phyloP scores from a whole-genome alignment of 1,140 invertebrate species.

The Drosophila eugracilis region DNA sequence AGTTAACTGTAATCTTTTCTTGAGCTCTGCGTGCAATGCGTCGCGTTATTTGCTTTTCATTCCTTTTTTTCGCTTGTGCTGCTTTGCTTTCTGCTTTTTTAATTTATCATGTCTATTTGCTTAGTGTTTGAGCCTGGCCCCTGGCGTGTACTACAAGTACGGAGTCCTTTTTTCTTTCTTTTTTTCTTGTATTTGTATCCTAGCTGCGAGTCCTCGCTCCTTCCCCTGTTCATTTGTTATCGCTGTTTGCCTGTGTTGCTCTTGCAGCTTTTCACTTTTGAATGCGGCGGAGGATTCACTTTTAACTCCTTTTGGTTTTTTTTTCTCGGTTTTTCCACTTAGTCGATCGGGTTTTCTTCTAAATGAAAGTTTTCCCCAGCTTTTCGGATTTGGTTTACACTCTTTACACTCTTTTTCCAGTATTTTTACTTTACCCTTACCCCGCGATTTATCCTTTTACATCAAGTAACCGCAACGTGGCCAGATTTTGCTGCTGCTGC shows the following conservation, averaged over 20 bases:
- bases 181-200: background rate
- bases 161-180: slow-evolving; percentile 15
- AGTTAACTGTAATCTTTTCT: slow-evolving; percentile 61
- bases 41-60: slow-evolving; percentile 55
- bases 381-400: slow-evolving; percentile 49
- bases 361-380: slow-evolving; percentile 43
- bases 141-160: slow-evolving; percentile 54
- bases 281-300: slow-evolving; percentile 25
- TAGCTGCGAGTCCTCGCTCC: background rate
- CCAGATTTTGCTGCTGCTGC: slow-evolving; percentile 36
- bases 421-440: slow-evolving; percentile 13
- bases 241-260: slow-evolving; percentile 66
- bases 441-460: slow-evolving; percentile 27
- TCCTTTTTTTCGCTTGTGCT: slow-evolving; percentile 27
- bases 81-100: slow-evolving; percentile 75
- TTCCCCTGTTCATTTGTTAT: slow-evolving; percentile 69
- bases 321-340: slow-evolving; percentile 31
- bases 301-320: slow-evolving; percentile 27
- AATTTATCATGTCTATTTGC: slow-evolving; percentile 83
- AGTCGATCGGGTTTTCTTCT: slow-evolving; percentile 57
- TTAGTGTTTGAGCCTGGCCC: slow-evolving; percentile 66
- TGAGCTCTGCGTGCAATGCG: slow-evolving; percentile 54
- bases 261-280: slow-evolving; percentile 55
- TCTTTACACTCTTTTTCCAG: slow-evolving; percentile 8
- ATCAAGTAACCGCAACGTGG: slow-evolving; percentile 34